Evolutionary conservation across 1,140 invertebrate genomes (phyloP).

Genomic region (Subanguina moxae): DNA sequence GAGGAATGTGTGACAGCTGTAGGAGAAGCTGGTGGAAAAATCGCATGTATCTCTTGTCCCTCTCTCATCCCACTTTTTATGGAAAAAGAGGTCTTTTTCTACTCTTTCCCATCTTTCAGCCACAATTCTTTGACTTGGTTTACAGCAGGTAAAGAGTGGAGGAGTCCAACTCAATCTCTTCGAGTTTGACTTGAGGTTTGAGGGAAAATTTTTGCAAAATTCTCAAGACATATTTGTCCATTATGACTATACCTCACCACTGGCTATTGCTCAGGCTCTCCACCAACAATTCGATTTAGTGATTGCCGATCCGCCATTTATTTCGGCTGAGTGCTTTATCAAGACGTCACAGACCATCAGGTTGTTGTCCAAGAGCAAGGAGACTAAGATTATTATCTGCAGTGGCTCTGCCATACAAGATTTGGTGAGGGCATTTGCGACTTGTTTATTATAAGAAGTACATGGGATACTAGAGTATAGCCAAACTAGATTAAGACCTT

Average conservation of each 20-base stretch:
- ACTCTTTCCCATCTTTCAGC: too few species aligned
- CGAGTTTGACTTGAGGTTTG: slow-evolving; percentile 69
- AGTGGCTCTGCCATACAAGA: slow-evolving; percentile 77
- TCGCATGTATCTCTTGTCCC: slow-evolving; percentile 83
- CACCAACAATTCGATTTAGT: slow-evolving; percentile 73
- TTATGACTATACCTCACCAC: slow-evolving; percentile 82
- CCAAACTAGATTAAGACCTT: too few species aligned
- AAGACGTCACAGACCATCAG: slow-evolving; percentile 77
- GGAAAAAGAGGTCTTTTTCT: slow-evolving; percentile 47
- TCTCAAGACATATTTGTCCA: slow-evolving; percentile 72
- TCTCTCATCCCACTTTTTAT: slow-evolving; percentile 71
- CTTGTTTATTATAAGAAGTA: too few species aligned
- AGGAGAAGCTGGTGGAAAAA: slow-evolving; percentile 50
- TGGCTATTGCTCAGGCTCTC: slow-evolving; percentile 68
- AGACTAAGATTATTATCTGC: slow-evolving; percentile 75
- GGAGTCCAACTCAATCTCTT: slow-evolving; percentile 71
- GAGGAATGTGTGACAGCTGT: slow-evolving; percentile 39
- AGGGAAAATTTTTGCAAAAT: slow-evolving; percentile 64
- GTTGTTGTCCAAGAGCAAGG: slow-evolving; percentile 68
- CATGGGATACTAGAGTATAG: too few species aligned
- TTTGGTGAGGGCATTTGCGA: slow-evolving; percentile 53
- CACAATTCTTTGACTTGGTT: neutral
- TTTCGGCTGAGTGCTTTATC: slow-evolving; percentile 83
- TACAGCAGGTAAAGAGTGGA: slow-evolving; percentile 43
- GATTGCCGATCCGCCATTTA: slow-evolving; percentile 85